Evolutionary conservation across 2,888 invertebrate genomes (phyloP).

Genomic region (Eristalis intricaria): DNA sequence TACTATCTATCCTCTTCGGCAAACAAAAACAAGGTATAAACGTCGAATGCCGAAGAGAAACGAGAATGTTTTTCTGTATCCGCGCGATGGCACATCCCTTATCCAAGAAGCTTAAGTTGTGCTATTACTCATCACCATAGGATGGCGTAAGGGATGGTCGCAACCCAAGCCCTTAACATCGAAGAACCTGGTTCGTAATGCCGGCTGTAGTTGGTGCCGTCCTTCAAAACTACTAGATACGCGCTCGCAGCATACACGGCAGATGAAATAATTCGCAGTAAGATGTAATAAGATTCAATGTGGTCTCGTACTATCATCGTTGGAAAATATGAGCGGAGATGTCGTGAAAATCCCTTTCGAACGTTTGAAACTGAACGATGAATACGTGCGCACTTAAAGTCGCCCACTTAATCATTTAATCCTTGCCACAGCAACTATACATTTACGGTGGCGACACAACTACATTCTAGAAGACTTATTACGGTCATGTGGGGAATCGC

Average conservation of each 20-base stretch:
- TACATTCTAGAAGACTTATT: slow-evolving; percentile 2
- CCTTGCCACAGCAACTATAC: slow-evolving; percentile 56
- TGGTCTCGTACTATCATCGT: slow-evolving; percentile 49
- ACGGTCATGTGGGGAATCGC: neutral
- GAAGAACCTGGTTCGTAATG: neutral
- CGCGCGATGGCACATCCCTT: slow-evolving; percentile 52
- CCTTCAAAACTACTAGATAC: slow-evolving; percentile 15
- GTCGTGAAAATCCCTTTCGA: slow-evolving; percentile 49
- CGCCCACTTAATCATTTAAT: slow-evolving; percentile 60
- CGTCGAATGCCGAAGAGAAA: slow-evolving; percentile 48
- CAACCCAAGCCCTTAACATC: neutral
- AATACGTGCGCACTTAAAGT: slow-evolving; percentile 64
- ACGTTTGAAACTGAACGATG: slow-evolving; percentile 35
- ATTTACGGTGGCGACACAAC: slow-evolving; percentile 43
- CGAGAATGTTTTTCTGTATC: slow-evolving; percentile 49
- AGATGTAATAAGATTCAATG: slow-evolving; percentile 51
- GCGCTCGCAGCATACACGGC: slow-evolving; percentile 29
- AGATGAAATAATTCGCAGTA: slow-evolving; percentile 44
- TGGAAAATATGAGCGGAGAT: slow-evolving; percentile 50
- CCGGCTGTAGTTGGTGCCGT: neutral
- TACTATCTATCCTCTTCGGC: slow-evolving; percentile 26
- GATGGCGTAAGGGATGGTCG: slow-evolving; percentile 30
- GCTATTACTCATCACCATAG: slow-evolving; percentile 60
- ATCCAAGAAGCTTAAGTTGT: slow-evolving; percentile 63
- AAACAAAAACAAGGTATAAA: slow-evolving; percentile 66